Evolutionary conservation across 1,140 invertebrate species (phyloP).

Genomic region (Chrysoperla carnea): DNA sequence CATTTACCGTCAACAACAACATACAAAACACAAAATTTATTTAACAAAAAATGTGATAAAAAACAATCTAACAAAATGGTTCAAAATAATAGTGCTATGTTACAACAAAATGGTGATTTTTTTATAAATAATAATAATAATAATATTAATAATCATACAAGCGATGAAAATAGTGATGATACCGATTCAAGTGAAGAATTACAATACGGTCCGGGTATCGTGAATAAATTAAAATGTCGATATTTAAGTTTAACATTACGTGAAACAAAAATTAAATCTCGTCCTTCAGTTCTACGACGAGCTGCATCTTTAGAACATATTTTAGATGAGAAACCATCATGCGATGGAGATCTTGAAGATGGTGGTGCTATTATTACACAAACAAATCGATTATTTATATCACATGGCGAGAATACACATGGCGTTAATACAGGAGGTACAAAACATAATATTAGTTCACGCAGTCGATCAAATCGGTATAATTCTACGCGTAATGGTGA

Average conservation of each 20-base stretch:
- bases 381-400: neutral
- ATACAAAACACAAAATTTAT: neutral
- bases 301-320: conserved; percentile 73
- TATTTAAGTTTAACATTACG: conserved; percentile 65
- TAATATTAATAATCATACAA: conserved; percentile 5
- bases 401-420: neutral
- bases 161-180: conserved; percentile 21
- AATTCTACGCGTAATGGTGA: conserved; percentile 28
- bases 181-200: conserved; percentile 56
- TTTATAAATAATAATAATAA: conserved; percentile 11
- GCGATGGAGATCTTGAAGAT: conserved; percentile 11
- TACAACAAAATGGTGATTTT: conserved; percentile 3
- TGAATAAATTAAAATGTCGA: conserved; percentile 66
- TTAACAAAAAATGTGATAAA: neutral
- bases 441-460: conserved; percentile 7
- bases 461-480: conserved; percentile 13
- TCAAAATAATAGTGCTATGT: conserved; percentile 7
- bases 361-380: neutral
- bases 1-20: neutral
- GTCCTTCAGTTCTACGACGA: conserved; percentile 44
- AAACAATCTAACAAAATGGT: conserved; percentile 5
- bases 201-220: conserved; percentile 81
- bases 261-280: conserved; percentile 36
- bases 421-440: neutral
- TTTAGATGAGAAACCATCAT: conserved; percentile 45